Conservation (phyloP, 2,113 vertebrate genomes). For the Silurus asotus region DNA sequence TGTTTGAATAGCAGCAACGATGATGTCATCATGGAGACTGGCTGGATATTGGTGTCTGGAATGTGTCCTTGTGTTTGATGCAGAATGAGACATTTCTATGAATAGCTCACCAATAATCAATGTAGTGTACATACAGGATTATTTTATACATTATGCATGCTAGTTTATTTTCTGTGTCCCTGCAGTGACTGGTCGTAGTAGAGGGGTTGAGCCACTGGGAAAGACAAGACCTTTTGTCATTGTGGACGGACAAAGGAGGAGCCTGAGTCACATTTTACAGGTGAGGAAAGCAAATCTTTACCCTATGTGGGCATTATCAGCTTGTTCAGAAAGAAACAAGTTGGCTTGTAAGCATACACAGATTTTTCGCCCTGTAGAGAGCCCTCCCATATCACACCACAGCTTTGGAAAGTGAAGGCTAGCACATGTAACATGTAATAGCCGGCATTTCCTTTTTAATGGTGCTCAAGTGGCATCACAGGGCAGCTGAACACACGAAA, state of each 20-base stretch:
- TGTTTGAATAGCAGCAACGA: not conserved
- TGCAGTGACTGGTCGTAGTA: constrained; percentile 25
- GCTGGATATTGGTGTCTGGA: not conserved
- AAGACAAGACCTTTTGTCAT: constrained; percentile 69
- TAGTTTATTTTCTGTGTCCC: not conserved
- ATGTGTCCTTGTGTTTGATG: not conserved
- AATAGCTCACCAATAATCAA: not conserved
- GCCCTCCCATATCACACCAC: not conserved
- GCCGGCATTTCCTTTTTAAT: too few relatives aligned
- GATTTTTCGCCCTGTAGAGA: not conserved
- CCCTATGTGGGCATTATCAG: not conserved
- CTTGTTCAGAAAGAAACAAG: not conserved
- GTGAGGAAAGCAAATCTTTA: constrained; percentile 51
- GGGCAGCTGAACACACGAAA: not conserved
- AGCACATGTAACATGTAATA: not conserved
- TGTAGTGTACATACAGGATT: not conserved
- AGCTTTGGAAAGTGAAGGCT: not conserved
- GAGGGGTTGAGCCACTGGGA: constrained; percentile 53
- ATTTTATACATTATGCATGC: not conserved
- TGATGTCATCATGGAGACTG: not conserved
- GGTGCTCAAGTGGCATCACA: not conserved
- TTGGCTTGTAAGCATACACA: not conserved
- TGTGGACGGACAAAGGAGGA: constrained; percentile 62
- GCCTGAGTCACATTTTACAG: constrained; percentile 66
- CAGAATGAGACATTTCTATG: not conserved